A percentile compares a stretch with the other conserved stretches of the same genome.
phyloP scores from a whole-genome alignment of 2,113 vertebrate species.

The Tichodroma muraria region DNA sequence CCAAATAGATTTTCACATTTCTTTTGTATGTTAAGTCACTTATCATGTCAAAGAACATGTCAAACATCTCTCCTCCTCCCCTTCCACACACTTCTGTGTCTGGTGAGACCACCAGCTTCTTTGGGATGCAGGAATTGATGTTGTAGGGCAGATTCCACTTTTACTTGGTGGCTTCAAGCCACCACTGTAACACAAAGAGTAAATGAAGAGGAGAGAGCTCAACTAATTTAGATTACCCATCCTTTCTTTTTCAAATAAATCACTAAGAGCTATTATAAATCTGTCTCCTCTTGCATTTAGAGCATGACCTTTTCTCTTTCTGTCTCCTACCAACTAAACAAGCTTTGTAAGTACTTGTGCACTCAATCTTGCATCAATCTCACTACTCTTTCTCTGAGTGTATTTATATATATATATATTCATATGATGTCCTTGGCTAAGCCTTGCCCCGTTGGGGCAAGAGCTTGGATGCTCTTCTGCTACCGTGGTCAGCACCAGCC shows the following conservation, averaged over 20 bases:
- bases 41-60: neutral
- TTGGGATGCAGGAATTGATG: neutral
- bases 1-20: neutral
- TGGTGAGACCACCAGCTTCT: neutral
- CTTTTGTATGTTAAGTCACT: neutral
- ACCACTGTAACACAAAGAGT: neutral
- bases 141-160: neutral
- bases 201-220: neutral
- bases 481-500: neutral
- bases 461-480: neutral
- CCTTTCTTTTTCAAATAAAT: neutral
- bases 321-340: neutral
- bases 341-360: neutral
- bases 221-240: neutral
- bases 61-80: neutral
- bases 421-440: neutral
- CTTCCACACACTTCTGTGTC: fast-evolving
- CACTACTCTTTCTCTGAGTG: neutral
- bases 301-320: neutral
- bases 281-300: neutral
- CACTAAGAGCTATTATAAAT: neutral
- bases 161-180: neutral
- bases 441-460: neutral
- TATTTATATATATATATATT: neutral
- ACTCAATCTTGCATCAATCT: neutral